Percentiles rank a stretch among this genome's conserved stretches.
phyloP scores from a whole-genome alignment of 2,888 invertebrate species.

The Salticus scenicus region DNA sequence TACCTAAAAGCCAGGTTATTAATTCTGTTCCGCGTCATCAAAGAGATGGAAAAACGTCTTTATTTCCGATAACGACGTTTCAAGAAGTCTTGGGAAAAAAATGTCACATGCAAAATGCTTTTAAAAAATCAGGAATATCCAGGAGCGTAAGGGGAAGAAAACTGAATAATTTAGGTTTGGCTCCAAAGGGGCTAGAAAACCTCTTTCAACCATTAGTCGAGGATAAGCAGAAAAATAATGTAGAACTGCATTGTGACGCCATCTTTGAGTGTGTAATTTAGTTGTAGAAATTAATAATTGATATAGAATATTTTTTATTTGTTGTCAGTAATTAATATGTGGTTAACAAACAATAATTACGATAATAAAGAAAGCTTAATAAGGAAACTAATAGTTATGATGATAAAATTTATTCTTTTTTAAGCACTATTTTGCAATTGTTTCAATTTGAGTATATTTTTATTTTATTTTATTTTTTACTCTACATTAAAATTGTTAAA shows the following conservation, averaged over 20 bases:
- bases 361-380: too few relatives aligned
- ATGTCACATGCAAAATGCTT: conserved; percentile 48
- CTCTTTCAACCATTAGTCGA: conserved; percentile 38
- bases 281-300: not conserved
- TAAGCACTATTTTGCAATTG: too few relatives aligned
- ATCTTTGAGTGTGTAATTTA: conserved; percentile 34
- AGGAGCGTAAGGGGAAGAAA: conserved; percentile 23
- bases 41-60: conserved; percentile 57
- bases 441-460: too few relatives aligned
- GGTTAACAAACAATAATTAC: too few relatives aligned
- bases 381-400: too few relatives aligned
- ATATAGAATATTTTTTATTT: too few relatives aligned
- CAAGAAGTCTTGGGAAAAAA: conserved; percentile 47
- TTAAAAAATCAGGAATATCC: conserved; percentile 61
- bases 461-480: too few relatives aligned
- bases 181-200: conserved; percentile 51
- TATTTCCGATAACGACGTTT: conserved; percentile 68
- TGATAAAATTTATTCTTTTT: too few relatives aligned
- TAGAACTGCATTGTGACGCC: conserved; percentile 25
- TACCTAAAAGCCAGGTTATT: conserved; percentile 36
- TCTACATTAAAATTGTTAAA: too few relatives aligned
- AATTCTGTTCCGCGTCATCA: conserved; percentile 54
- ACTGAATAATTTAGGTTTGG: conserved; percentile 67
- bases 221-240: conserved; percentile 21
- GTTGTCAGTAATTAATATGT: too few relatives aligned